Evolutionary conservation across 1,140 invertebrate genomes (phyloP), one percentile per base, ranked within the genome.

Genomic region (Dufourea novaeangliae): DNA sequence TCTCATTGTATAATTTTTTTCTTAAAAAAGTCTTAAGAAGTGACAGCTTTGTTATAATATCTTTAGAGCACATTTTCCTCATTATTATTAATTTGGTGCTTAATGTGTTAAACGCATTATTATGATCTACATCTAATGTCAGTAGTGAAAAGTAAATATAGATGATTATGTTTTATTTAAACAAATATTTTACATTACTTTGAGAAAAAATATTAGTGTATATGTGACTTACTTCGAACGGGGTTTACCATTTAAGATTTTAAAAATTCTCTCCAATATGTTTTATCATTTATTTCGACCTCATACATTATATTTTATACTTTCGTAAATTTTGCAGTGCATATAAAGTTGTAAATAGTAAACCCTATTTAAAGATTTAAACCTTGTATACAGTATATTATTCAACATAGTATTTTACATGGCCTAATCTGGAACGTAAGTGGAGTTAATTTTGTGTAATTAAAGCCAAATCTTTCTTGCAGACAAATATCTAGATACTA

Each of bases 401-500:
- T 41, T 25, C 41, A 20, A 64, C 10, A 29, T 41, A 71, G 34
- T 56, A 63, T 54, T 57, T 72, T 27, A 81, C 12, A 50, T 57
- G 74, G 69, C 41, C 52, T 75, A 75, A 54, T 62, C 2, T 41
- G 74, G 66, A 86, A 67, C 80, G 79, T 75, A 78, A 73, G 71
- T 75, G 57, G 62, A 80, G 61, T 83, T 84, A 80, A 87, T 83
- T 80, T 79, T 85, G 64, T 88, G 41, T 83, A 88, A 88, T 78
- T n/a, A n/a, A 82, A 87, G 84, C 78, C 86, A 86, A 89, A 88
- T 92, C 84, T 93, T 93, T 93, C 89, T 93, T 93, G 46, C 92
- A 93, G 92, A 90, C 78, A 89, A 90, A 83, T 90, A 82, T 92
- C 88, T 93, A 91, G 90, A 92, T 86, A 90, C 91, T 92, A 92